Conservation (phyloP, 2,797 vertebrate species). For the Siniperca obscura region DNA sequence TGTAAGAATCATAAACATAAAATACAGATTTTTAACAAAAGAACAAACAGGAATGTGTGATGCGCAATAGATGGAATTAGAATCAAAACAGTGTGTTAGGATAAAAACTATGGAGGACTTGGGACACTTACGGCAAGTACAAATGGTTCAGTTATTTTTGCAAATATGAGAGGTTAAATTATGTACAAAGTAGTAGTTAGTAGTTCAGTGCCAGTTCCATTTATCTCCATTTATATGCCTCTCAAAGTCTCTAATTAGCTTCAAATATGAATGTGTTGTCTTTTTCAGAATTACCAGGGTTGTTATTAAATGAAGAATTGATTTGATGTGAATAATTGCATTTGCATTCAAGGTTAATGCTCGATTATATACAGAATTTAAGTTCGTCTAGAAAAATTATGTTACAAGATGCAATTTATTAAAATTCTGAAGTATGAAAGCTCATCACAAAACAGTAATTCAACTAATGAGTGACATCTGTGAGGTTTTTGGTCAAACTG, state of each 20-base stretch:
- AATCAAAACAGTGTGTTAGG: slow-evolving; percentile 3
- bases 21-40: slow-evolving; percentile 12
- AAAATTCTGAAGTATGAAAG: background rate
- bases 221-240: slow-evolving; percentile 4
- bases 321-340: background rate
- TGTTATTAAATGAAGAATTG: background rate
- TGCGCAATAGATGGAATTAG: slow-evolving; percentile 23
- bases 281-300: background rate
- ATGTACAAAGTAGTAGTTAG: background rate
- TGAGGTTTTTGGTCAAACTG: background rate
- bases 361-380: background rate
- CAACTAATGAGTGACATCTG: too few species aligned
- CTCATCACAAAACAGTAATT: background rate
- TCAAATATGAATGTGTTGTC: background rate
- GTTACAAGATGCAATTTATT: background rate
- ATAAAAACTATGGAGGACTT: slow-evolving; percentile 9
- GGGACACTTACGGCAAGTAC: background rate
- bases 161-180: background rate
- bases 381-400: background rate
- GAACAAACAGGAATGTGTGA: background rate
- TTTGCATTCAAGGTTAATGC: background rate
- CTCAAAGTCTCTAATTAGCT: background rate
- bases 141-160: slow-evolving; percentile 1
- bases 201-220: background rate
- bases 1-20: slow-evolving; percentile 62